These are phyloP conservation scores for Dryobota labecula DNA, from an alignment of 2,888 invertebrate species.

Conservation along the genomic window DNA sequence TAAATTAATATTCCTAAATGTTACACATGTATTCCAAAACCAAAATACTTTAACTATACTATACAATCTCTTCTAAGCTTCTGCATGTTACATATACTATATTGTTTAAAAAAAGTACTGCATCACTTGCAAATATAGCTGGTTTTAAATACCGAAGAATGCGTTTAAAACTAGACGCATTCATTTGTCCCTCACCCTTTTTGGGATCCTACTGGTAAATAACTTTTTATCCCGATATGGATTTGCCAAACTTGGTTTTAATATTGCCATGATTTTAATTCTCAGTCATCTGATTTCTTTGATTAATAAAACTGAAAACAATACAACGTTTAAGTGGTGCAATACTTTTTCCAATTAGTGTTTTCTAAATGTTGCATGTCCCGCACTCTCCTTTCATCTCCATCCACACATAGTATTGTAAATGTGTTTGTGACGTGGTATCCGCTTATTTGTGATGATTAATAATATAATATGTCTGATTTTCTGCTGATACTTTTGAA, in stretches of 20 bases:
- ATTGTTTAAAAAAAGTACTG: conserved; percentile 24
- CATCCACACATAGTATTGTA: conserved; percentile 61
- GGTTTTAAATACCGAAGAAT: not conserved
- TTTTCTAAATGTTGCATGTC: conserved; percentile 59
- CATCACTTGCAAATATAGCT: not conserved
- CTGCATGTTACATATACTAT: conserved; percentile 39
- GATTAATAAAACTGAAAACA: no score
- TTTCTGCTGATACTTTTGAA: conserved; percentile 55
- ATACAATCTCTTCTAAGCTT: conserved; percentile 28
- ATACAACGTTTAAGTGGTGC: conserved; percentile 8
- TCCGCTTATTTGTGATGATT: conserved; percentile 43
- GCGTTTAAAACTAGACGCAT: not conserved
- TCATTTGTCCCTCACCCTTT: no score
- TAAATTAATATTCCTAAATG: not conserved
- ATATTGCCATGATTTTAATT: no score
- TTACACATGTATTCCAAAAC: not conserved
- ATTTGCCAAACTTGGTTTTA: no score
- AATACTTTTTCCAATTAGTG: conserved; percentile 10
- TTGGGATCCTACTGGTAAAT: no score
- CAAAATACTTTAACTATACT: not conserved
- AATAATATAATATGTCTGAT: conserved; percentile 15
- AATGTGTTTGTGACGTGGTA: conserved; percentile 45
- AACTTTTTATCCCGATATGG: no score
- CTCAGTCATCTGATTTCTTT: no score
- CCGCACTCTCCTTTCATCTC: conserved; percentile 64